Conservation (phyloP, 1,140 invertebrate genomes). For the Drosophila quadrilineata region DNA sequence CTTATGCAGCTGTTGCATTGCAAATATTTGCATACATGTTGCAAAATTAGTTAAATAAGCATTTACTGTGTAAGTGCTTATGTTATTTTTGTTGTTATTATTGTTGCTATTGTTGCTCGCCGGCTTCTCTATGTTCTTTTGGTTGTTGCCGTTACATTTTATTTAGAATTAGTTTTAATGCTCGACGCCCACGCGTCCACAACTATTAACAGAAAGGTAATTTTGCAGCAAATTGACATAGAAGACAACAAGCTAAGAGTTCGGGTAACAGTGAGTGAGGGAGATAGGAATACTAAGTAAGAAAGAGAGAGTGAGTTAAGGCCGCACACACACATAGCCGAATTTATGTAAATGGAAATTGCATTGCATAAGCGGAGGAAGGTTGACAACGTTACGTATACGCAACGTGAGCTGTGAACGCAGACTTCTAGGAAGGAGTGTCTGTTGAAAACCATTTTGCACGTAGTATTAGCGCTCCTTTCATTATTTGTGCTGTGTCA, state of each 20-base stretch:
- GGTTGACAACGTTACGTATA: constrained; percentile 52
- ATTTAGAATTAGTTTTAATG: constrained; percentile 74
- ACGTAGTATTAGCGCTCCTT: constrained; percentile 72
- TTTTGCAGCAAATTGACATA: constrained; percentile 73
- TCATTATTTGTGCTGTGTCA: constrained; percentile 66
- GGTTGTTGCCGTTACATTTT: constrained; percentile 7
- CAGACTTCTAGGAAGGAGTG: neutral
- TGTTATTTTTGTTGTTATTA: neutral
- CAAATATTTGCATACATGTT: constrained; percentile 74
- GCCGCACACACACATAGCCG: constrained; percentile 39
- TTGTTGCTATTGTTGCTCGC: constrained; percentile 11
- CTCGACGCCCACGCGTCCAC: constrained; percentile 35
- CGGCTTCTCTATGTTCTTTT: no score
- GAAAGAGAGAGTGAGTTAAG: no score
- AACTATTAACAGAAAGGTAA: constrained; percentile 76
- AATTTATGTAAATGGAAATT: constrained; percentile 78
- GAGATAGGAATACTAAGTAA: no score
- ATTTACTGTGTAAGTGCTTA: constrained; percentile 65
- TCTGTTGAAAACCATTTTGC: constrained; percentile 64
- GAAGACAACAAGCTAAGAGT: constrained; percentile 63
- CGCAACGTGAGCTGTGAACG: constrained; percentile 50
- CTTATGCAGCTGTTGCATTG: constrained; percentile 71
- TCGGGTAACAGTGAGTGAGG: constrained; percentile 24
- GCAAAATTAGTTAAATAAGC: constrained; percentile 77
- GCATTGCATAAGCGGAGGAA: constrained; percentile 64